Percentiles rank a stretch among this genome's conserved stretches.
Conservation (phyloP, 2,888 invertebrate genomes). For the Rhabditoides inermis region DNA sequence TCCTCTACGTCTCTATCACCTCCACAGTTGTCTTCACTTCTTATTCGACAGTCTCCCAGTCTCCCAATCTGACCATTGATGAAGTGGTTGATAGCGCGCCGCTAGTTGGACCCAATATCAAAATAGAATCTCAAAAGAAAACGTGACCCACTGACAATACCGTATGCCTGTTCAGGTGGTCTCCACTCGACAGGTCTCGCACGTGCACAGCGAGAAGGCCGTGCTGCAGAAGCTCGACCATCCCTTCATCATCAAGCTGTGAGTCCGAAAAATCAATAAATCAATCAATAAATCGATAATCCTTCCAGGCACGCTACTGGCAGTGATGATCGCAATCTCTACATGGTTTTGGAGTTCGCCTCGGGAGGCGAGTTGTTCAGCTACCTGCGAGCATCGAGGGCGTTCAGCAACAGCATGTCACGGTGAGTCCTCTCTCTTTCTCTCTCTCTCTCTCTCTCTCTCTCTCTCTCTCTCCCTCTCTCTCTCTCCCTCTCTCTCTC, state of each 20-base stretch:
- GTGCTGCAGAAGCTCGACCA: constrained; percentile 76
- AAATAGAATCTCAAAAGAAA: too few species aligned
- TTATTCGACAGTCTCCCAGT: too few species aligned
- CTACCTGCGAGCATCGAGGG: constrained; percentile 29
- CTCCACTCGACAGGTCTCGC: constrained; percentile 83
- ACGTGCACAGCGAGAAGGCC: constrained; percentile 91
- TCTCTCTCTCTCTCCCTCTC: too few species aligned
- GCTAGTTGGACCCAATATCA: too few species aligned
- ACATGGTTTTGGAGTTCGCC: constrained; percentile 93
- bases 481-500: too few species aligned
- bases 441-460: too few species aligned
- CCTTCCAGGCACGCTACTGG: constrained; percentile 76
- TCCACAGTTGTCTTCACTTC: too few species aligned
- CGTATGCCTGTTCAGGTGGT: constrained; percentile 65
- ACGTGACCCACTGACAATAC: too few species aligned
- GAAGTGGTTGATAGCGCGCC: too few species aligned
- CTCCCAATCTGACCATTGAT: too few species aligned
- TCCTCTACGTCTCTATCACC: too few species aligned
- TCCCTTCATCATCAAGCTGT: constrained; percentile 91
- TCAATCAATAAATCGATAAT: background rate
- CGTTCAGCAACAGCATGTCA: constrained; percentile 7
- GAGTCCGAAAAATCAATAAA: constrained; percentile 55
- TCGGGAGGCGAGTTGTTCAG: constrained; percentile 87
- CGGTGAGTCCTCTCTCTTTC: too few species aligned
- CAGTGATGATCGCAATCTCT: constrained; percentile 79